A percentile compares a stretch with the other conserved stretches of the same genome.
phyloP scores from a whole-genome alignment of 2,797 vertebrate species.

The Alcedo atthis region DNA sequence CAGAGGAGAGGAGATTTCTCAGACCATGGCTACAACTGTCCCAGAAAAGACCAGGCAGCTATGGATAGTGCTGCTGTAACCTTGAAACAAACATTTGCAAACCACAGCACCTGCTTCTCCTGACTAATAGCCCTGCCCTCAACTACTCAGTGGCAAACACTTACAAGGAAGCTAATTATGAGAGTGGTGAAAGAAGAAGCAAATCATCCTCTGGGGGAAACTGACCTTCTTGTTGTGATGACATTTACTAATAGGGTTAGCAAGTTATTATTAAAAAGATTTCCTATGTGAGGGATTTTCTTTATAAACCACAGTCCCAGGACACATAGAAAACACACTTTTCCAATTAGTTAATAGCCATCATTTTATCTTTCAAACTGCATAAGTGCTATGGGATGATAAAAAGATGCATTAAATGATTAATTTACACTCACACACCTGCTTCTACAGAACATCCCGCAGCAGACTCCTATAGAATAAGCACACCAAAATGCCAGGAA shows the following conservation, averaged over 20 bases:
- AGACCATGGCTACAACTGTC: fast-evolving
- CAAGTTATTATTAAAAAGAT: not conserved
- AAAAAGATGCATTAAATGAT: not conserved
- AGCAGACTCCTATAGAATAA: not conserved
- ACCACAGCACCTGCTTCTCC: not conserved
- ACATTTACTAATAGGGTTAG: constrained; percentile 19
- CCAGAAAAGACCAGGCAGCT: not conserved
- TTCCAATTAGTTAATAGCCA: not conserved
- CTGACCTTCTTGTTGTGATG: not conserved
- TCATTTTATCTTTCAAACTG: not conserved
- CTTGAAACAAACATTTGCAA: not conserved
- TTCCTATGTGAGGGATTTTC: not conserved
- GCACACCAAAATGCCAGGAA: not conserved
- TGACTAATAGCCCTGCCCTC: not conserved
- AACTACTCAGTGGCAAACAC: not conserved
- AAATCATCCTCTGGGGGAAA: not conserved
- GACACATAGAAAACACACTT: not conserved
- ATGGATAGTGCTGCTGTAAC: not conserved
- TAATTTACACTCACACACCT: not conserved
- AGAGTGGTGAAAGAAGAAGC: not conserved
- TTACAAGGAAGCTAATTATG: not conserved
- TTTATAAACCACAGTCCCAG: not conserved
- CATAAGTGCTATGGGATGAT: not conserved
- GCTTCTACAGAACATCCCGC: not conserved
- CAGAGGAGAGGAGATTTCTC: too few relatives aligned